Base-by-base conservation (phyloP, 2,113 vertebrate genomes). In the Ameiurus melas region DNA sequence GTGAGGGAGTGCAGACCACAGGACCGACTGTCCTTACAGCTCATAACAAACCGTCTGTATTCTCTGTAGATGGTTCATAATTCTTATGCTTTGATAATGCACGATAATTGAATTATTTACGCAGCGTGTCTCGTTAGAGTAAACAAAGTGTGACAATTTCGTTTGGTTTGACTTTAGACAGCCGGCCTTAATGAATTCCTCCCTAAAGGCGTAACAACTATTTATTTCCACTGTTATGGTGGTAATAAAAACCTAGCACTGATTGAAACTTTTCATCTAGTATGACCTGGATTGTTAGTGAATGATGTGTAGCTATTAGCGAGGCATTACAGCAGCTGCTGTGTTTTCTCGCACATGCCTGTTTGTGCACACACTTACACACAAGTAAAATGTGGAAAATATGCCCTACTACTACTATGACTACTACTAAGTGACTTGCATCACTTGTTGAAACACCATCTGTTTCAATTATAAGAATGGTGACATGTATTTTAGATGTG, bases 221-320 rank as follows among this genome's bases (percentile, higher is more conserved):
- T 89, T 90, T 89, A 87, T 89, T 83, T 87, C 36, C 83, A 85
- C 88, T 78, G 83, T 89, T 89, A 71, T 80, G 53, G 79, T 71
- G 39, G 80, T 86, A 87, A 90, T 90, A 60, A 85, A 89, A 90
- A 53, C 73, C 60, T 66, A 68, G 55, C 73, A 43, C 62, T 80
- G 73, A 89, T 85, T 75, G 68, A 89, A 87, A 81, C 82, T 82
- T 86, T 82, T 89, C 66, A 85, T 90, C 75, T 43, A 22, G 84
- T 64, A 71, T 90, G 85, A 87, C 43, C 43, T 36, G 57, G 85
- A 84, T 30, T 81, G 68, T 89, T 84, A 89, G 78, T 77, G 86
- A 73, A 84, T 51, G 57, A 87, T 86, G 53, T 62, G 62, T 70
- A 71, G 64, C 60, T 30, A 85, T 86, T 71, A 86, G 89, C 27